Base-by-base conservation (phyloP, 2,888 invertebrate genomes). In the Platycnemis pennipes region DNA sequence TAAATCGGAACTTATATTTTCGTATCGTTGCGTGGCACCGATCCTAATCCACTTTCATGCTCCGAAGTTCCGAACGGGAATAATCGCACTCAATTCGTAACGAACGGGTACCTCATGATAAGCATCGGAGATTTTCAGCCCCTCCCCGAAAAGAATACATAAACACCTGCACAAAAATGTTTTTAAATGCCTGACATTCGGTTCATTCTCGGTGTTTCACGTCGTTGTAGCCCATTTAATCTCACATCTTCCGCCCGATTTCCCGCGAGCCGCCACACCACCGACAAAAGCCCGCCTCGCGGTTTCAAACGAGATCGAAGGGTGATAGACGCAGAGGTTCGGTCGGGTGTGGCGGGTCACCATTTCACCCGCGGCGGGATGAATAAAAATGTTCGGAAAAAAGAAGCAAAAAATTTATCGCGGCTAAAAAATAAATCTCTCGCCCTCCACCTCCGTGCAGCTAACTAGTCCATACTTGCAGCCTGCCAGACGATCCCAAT, bases 111-210 rank as follows among this genome's bases (percentile, higher is more conserved):
- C n/a, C 56, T 91, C 44, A 42, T 19, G 56, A 53, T 63, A 63
- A n/a, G 63, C 63, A 91, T 91, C 63, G 91, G n/a, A 45, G 7
- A 13, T 42, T 26, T 53, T 63, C 63, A 69, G n/a, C 42, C 2
- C 11, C 42, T 63, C 42, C 22, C 16, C 37, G n/a, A 49, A 53
- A 89, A 89, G 19, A 89, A 53, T 22, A 37, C 0, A 37, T 49
- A 53, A 89, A 89, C 69, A 37, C 77, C 31, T 77, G 77, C 77
- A 77, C 77, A 77, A 77, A 77, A 77, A 26, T 13, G 11, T 31
- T 77, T 77, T 77, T 77, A 89, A 56, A 91, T 56, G 91, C 42
- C 91, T 91, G 77, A 77, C 63, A 63, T 63, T 63, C 91, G 42
- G 42, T 63, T 69, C 91, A 91, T 91, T 63, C 44, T 44, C 44